Evolutionary conservation across 2,888 invertebrate species (phyloP).

Genomic region (Belgica antarctica): DNA sequence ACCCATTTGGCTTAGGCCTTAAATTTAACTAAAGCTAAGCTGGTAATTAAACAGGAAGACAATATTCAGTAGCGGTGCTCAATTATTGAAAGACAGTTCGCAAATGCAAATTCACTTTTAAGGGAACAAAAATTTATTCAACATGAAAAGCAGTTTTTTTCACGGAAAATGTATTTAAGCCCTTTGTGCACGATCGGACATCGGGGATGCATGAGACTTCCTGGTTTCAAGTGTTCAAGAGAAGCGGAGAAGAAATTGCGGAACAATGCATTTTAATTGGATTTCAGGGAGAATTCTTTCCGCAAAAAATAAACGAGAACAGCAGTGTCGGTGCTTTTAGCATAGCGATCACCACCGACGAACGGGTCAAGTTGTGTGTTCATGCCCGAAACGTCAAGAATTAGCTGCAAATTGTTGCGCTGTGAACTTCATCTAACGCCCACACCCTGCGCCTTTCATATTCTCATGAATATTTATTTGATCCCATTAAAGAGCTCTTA

Average conservation of each 20-base stretch:
- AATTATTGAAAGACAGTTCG: neutral
- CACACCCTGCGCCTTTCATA: neutral
- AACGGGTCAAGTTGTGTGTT: neutral
- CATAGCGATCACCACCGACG: neutral
- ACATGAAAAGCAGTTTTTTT: constrained; percentile 6
- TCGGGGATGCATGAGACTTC: neutral
- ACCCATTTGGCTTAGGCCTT: too few species aligned
- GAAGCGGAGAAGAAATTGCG: neutral
- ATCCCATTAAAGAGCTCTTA: constrained; percentile 7
- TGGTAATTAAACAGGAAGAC: too few species aligned
- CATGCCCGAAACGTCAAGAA: neutral
- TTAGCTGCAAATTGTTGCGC: constrained; percentile 36
- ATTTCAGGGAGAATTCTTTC: neutral
- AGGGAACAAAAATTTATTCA: constrained; percentile 9
- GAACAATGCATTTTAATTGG: constrained; percentile 26
- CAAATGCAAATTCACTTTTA: constrained; percentile 9
- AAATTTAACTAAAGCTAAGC: too few species aligned
- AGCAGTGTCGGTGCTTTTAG: neutral
- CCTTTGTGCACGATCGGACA: neutral
- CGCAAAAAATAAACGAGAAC: neutral
- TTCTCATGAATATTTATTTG: constrained; percentile 41
- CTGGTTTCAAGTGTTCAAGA: neutral
- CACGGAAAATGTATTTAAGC: constrained; percentile 19
- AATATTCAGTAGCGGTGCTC: too few species aligned
- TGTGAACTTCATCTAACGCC: neutral